A percentile compares a stretch with the other conserved stretches of the same genome.
These are phyloP conservation scores for Empidonax traillii DNA, from an alignment of 2,113 vertebrate genomes.

Conservation along the genomic window DNA sequence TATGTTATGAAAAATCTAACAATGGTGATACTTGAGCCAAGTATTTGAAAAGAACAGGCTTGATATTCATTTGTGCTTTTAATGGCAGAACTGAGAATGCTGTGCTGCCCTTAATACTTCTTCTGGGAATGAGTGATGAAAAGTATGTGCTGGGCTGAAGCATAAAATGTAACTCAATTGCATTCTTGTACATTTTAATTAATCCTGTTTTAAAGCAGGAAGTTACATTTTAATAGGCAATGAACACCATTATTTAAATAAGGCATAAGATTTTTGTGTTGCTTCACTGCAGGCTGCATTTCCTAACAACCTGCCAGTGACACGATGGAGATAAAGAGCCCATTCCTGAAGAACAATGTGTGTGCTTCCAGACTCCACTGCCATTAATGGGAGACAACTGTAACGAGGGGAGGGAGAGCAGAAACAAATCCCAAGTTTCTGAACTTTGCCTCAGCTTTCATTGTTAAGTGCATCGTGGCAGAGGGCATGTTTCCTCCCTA, in stretches of 20 bases:
- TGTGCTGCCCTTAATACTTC: not conserved
- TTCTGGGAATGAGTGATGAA: slow-evolving; percentile 28
- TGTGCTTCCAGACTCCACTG: not conserved
- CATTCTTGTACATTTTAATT: slow-evolving; percentile 32
- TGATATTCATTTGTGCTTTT: slow-evolving; percentile 25
- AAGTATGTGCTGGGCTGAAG: not conserved
- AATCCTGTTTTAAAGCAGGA: slow-evolving; percentile 37
- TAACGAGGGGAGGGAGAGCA: fast-evolving
- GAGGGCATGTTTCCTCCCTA: not conserved
- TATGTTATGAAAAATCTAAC: slow-evolving; percentile 30
- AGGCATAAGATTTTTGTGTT: not conserved
- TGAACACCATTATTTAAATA: slow-evolving; percentile 34
- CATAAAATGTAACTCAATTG: slow-evolving; percentile 38
- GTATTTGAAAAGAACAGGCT: slow-evolving; percentile 35
- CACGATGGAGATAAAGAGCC: not conserved
- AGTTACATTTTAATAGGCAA: slow-evolving; percentile 46
- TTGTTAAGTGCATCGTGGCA: not conserved
- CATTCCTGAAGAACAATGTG: fast-evolving
- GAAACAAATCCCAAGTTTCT: not conserved
- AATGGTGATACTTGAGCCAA: slow-evolving; percentile 4
- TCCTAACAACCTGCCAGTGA: not conserved
- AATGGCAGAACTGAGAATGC: slow-evolving; percentile 9
- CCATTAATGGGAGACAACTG: not conserved
- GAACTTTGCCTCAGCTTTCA: not conserved
- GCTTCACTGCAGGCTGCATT: not conserved